phyloP scores from a whole-genome alignment of 2,797 vertebrate genomes.

The Fratercula arctica region DNA sequence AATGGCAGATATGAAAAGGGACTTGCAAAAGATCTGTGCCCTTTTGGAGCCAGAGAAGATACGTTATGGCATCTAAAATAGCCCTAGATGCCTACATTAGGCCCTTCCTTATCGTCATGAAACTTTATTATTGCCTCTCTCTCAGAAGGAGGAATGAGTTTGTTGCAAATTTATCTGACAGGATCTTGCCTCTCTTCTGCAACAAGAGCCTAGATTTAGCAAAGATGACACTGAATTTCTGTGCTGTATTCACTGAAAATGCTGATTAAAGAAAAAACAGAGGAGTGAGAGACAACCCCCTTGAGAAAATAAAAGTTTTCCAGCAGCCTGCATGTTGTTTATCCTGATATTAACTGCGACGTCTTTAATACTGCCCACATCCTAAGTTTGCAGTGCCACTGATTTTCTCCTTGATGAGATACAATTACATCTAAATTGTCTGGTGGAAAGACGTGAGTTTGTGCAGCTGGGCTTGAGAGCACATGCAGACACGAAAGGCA shows the following conservation, averaged over 20 bases:
- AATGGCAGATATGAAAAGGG: neutral
- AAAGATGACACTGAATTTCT: neutral
- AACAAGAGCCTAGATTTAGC: neutral
- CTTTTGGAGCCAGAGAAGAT: neutral
- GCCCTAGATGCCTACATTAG: neutral
- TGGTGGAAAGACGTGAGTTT: neutral
- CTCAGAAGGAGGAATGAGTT: neutral
- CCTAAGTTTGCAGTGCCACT: neutral
- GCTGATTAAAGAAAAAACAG: neutral
- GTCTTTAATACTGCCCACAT: neutral
- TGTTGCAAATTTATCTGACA: neutral
- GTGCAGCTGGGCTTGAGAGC: neutral
- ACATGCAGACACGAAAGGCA: neutral
- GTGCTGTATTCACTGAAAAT: neutral
- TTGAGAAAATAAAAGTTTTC: neutral
- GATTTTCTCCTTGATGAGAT: conserved; percentile 16
- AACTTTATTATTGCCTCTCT: neutral
- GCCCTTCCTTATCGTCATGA: neutral
- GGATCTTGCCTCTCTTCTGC: neutral
- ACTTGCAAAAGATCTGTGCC: neutral
- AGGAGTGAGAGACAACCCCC: neutral
- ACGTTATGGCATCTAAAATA: neutral
- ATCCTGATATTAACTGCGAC: neutral
- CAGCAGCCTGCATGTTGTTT: neutral
- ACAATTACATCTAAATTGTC: neutral